Base-by-base conservation (phyloP, 2,888 invertebrate genomes). In the Tenthredo distinguenda region DNA sequence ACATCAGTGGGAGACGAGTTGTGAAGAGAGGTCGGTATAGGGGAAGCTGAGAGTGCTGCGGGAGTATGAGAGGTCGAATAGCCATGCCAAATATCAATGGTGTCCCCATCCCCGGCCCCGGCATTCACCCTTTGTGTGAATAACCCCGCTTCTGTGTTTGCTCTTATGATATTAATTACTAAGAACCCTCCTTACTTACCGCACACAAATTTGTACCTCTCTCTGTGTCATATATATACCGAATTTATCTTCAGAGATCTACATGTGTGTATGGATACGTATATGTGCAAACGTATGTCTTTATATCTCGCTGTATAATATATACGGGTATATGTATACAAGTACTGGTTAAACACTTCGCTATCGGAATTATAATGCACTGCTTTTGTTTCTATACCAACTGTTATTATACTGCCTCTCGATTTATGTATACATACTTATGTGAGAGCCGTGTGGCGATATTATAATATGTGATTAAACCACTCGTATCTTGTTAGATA, bases 121-220 rank as follows among this genome's bases (percentile, higher is more conserved):
- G 50, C 31, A 26, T 77, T 47, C 77, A 77, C 81, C 81, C 81
- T 62, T 58, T 21, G 81, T 58, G 40, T 47, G 76, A 77, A 76
- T 77, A 84, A 77, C 77, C 76, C 58, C 77, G 58, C 77, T 72
- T 58, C 55, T 76, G 43, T 72, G 71, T 72, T 84, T 84, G 68
- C 90, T 90, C 90, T 88, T 89, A 88, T 89, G 87, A 88, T 91
- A 91, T 91, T 91, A 91, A 91, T 91, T 91, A 90, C 90, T 87
- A 87, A 90, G 90, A 90, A 88, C 88, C 89, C 88, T 90, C 87
- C 88, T 88, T 87, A 87, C 90, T 88, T 89, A 89, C 89, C 88
- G 88, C 88, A 87, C 86, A 89, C 89, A 90, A 90, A 90, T 90
- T 90, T 90, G 77, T 77, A 55, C 26, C 68, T 26, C 68, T 34